These are phyloP conservation scores for Babyrousa celebensis DNA, from an alignment of 2,797 vertebrate species.

Conservation along the genomic window DNA sequence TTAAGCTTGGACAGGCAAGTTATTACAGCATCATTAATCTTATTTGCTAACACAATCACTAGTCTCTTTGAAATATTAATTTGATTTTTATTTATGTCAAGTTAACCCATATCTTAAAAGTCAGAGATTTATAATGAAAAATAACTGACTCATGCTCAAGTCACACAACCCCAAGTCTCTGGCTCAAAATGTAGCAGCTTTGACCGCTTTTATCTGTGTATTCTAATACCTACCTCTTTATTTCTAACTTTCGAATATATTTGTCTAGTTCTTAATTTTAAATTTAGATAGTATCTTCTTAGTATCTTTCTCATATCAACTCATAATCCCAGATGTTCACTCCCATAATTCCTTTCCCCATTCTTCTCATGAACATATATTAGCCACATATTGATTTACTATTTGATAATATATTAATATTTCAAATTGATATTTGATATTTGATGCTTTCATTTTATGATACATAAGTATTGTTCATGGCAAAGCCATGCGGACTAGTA, in stretches of 20 bases:
- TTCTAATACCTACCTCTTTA: neutral
- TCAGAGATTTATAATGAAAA: neutral
- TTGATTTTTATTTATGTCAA: slow-evolving; percentile 4
- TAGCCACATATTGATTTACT: neutral
- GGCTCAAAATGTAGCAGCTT: neutral
- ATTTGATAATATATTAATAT: neutral
- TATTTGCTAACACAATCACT: neutral
- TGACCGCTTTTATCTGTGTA: neutral
- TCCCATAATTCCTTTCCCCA: neutral
- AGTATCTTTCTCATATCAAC: neutral
- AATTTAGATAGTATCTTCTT: slow-evolving; percentile 9
- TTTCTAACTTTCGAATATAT: slow-evolving; percentile 22
- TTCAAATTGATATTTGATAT: neutral
- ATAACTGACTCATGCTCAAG: neutral
- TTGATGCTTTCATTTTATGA: neutral
- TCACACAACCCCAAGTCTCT: neutral
- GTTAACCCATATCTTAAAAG: neutral
- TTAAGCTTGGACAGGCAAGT: neutral
- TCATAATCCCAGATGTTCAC: neutral
- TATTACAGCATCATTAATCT: neutral
- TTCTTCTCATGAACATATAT: neutral
- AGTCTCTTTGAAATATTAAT: slow-evolving; percentile 34
- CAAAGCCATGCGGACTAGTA: neutral
- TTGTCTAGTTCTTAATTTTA: neutral
- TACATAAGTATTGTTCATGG: neutral